phyloP scores from a whole-genome alignment of 2,797 vertebrate genomes.

The Basileuterus tristriatus region DNA sequence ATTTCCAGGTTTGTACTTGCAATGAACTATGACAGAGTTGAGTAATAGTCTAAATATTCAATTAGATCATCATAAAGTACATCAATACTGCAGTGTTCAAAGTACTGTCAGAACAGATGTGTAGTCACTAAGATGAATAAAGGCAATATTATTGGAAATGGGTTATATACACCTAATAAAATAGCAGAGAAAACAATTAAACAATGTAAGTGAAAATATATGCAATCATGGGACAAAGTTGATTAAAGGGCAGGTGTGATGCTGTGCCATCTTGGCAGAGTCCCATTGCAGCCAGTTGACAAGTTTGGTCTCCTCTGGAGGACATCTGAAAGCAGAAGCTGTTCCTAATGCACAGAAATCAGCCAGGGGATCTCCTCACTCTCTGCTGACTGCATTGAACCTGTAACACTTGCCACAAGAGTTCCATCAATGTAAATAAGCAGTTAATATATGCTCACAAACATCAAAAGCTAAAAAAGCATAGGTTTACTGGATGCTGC shows the following conservation, averaged over 20 bases:
- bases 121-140: background rate
- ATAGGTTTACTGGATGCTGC: background rate
- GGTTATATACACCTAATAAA: background rate
- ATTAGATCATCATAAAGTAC: background rate
- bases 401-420: background rate
- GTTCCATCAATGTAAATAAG: background rate
- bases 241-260: background rate
- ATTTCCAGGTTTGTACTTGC: background rate
- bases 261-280: background rate
- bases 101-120: rapidly evolving
- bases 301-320: background rate
- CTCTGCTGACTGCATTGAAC: background rate
- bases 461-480: background rate
- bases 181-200: background rate
- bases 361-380: background rate
- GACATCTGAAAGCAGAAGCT: background rate
- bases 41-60: background rate
- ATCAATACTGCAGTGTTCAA: background rate
- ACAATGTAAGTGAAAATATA: background rate
- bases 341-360: background rate
- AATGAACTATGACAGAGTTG: background rate
- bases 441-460: background rate
- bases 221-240: background rate
- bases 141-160: background rate
- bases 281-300: rapidly evolving